phyloP scores from a whole-genome alignment of 2,113 vertebrate genomes.

The Coregonus clupeaformis region DNA sequence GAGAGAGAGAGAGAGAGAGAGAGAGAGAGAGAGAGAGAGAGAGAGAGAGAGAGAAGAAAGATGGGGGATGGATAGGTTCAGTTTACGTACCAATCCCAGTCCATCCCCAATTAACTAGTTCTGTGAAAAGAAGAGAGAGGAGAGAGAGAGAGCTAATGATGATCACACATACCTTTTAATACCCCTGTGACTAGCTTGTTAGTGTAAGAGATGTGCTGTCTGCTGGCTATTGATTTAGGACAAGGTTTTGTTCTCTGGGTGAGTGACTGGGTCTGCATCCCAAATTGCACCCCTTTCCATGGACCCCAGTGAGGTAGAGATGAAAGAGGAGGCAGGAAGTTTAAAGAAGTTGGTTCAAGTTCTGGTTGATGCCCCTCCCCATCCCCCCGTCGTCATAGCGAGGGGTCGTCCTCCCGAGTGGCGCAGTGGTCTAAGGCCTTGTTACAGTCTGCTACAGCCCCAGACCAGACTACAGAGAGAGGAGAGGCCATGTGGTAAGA shows the following conservation, averaged over 20 bases:
- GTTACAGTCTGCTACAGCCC: too few species aligned
- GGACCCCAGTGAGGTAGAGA: slow-evolving; percentile 43
- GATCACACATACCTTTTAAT: slow-evolving; percentile 67
- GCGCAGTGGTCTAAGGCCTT: too few species aligned
- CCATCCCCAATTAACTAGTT: slow-evolving; percentile 64
- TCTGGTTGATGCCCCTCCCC: not conserved
- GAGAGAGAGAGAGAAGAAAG: too few species aligned
- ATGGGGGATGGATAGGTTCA: too few species aligned
- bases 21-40: too few species aligned
- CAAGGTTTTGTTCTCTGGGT: slow-evolving; percentile 58
- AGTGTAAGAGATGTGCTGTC: slow-evolving; percentile 71
- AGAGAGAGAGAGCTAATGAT: slow-evolving; percentile 26
- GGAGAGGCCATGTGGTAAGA: too few species aligned
- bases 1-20: too few species aligned
- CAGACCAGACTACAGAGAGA: too few species aligned
- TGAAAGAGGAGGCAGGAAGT: slow-evolving; percentile 55
- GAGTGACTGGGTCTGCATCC: slow-evolving; percentile 57
- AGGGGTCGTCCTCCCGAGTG: too few species aligned
- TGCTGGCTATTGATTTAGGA: slow-evolving; percentile 71
- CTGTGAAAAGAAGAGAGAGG: slow-evolving; percentile 56
- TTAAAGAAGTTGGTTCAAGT: slow-evolving; percentile 44
- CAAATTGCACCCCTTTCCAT: too few species aligned
- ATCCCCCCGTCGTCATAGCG: not conserved
- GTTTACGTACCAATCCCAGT: slow-evolving; percentile 47
- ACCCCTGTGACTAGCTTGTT: slow-evolving; percentile 73